Evolutionary conservation across 2,888 invertebrate genomes (phyloP).

Genomic region (Tetragonula carbonaria): DNA sequence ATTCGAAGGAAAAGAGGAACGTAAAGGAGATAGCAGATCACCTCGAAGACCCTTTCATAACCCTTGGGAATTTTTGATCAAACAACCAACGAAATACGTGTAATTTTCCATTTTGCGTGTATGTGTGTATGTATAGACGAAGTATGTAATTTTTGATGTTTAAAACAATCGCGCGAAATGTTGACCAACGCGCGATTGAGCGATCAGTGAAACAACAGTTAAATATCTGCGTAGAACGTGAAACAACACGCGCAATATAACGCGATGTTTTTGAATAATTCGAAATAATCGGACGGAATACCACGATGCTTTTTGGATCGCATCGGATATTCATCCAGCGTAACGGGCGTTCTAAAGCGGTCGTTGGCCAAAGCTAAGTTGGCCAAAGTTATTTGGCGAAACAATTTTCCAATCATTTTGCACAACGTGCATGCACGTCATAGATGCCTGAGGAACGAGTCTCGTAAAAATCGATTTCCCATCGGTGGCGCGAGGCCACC

Average conservation of each 20-base stretch:
- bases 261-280: not conserved
- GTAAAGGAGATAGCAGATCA: not conserved
- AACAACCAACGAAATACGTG: not conserved
- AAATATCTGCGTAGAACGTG: not conserved
- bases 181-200: no score
- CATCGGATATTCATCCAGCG: not conserved
- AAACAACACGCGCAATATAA: not conserved
- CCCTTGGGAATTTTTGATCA: not conserved
- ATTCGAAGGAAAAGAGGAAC: not conserved
- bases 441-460: not conserved
- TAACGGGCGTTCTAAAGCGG: not conserved
- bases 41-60: constrained; percentile 4
- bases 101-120: not conserved
- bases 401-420: constrained; percentile 1
- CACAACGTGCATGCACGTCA: not conserved
- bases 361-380: not conserved
- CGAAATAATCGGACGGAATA: not conserved
- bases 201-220: not conserved
- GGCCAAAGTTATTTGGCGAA: not conserved
- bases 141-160: not conserved
- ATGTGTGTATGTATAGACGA: not conserved
- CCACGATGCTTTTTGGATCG: not conserved
- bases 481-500: not conserved
- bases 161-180: not conserved
- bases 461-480: constrained; percentile 41